Percentiles rank a stretch among this genome's conserved stretches.
Conservation (phyloP, 2,888 invertebrate species). For the Aleiodes leptofemur region DNA sequence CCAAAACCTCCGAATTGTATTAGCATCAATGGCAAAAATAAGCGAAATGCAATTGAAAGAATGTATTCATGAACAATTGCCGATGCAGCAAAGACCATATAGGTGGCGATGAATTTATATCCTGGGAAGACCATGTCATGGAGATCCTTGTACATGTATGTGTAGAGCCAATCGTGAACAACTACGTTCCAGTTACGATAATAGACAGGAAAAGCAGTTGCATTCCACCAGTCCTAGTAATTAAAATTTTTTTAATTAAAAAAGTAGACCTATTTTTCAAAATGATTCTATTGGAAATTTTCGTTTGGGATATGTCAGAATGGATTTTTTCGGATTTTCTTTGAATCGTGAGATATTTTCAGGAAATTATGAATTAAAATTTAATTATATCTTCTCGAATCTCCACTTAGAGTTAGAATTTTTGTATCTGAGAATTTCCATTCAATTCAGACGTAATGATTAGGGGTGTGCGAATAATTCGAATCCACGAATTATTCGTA, state of each 20-base stretch:
- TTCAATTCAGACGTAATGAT: too few relatives aligned
- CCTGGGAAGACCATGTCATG: conserved; percentile 74
- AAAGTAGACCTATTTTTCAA: background rate
- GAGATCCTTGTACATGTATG: conserved; percentile 87
- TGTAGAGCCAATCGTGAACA: conserved; percentile 95
- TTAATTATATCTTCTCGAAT: too few relatives aligned
- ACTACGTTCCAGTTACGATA: conserved; percentile 97
- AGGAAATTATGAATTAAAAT: too few relatives aligned
- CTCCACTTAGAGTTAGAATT: too few relatives aligned
- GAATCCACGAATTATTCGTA: too few relatives aligned
- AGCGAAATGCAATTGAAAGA: conserved; percentile 85
- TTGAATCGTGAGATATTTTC: too few relatives aligned
- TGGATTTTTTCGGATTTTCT: too few relatives aligned
- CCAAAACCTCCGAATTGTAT: conserved; percentile 86
- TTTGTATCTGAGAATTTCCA: too few relatives aligned
- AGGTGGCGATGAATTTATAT: conserved; percentile 73
- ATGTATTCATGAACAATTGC: conserved; percentile 93
- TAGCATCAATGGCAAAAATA: conserved; percentile 92
- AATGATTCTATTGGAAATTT: too few relatives aligned
- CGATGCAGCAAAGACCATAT: conserved; percentile 86
- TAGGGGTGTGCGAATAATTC: too few relatives aligned
- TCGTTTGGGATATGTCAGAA: too few relatives aligned
- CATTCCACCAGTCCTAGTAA: conserved; percentile 94
- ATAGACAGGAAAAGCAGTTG: conserved; percentile 86
- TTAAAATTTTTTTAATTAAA: conserved; percentile 4